Percentiles rank a stretch among this genome's conserved stretches.
These are phyloP conservation scores for Progne subis DNA, from an alignment of 2,113 vertebrate species.

Conservation along the genomic window DNA sequence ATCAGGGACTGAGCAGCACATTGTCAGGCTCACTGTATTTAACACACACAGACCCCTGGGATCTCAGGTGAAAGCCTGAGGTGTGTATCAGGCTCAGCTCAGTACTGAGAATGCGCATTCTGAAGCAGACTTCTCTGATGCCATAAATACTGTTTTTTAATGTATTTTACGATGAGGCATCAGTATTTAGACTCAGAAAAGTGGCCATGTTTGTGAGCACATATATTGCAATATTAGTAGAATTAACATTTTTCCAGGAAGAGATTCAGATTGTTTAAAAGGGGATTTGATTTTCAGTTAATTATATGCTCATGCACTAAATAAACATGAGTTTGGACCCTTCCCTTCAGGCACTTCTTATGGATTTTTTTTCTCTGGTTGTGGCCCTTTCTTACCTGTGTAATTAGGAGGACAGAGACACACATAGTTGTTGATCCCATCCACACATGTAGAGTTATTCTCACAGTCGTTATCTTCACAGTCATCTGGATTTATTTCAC, in stretches of 20 bases:
- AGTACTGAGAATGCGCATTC: background rate
- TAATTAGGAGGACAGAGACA: slow-evolving; percentile 92
- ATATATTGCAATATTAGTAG: background rate
- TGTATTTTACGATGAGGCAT: background rate
- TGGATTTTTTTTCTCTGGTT: background rate
- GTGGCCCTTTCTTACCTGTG: slow-evolving; percentile 78
- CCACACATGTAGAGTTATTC: slow-evolving; percentile 93
- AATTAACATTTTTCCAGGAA: background rate
- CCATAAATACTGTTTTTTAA: background rate
- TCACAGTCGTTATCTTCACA: slow-evolving; percentile 97
- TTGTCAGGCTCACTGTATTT: background rate
- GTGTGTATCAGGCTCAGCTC: background rate
- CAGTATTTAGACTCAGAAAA: background rate
- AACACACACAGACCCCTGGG: background rate
- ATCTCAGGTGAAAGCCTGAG: background rate
- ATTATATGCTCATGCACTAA: background rate
- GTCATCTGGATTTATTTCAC: slow-evolving; percentile 92
- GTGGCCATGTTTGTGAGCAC: background rate
- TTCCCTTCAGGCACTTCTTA: background rate
- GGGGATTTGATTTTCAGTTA: background rate
- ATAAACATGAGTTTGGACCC: background rate
- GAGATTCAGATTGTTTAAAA: background rate
- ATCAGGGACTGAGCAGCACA: background rate
- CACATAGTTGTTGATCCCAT: slow-evolving; percentile 94
- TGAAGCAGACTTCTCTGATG: background rate